Conservation (phyloP, 1,140 invertebrate genomes). For the Bombus balteatus region DNA sequence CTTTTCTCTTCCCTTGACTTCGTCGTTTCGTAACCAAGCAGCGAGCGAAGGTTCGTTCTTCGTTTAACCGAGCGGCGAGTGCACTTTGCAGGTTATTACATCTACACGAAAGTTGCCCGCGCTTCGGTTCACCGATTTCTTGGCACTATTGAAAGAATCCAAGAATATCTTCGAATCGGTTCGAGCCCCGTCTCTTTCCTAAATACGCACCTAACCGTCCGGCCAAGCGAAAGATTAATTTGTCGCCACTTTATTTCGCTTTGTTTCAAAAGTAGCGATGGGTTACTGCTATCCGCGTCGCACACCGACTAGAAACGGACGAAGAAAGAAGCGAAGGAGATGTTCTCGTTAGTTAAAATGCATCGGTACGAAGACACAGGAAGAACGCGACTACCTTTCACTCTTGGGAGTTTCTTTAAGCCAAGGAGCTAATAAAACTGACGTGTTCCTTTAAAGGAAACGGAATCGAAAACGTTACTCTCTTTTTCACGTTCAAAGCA, state of each 20-base stretch:
- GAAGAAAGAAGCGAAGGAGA: background rate
- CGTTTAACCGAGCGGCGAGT: constrained; percentile 30
- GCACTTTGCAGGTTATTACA: constrained; percentile 48
- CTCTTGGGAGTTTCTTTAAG: constrained; percentile 40
- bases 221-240: background rate
- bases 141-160: background rate
- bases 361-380: constrained; percentile 1
- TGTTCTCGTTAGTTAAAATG: constrained; percentile 26
- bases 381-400: constrained; percentile 45
- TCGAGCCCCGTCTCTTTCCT: background rate
- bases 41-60: constrained; percentile 25
- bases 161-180: background rate
- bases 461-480: constrained; percentile 50
- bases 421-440: constrained; percentile 25
- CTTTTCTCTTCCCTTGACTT: constrained; percentile 53
- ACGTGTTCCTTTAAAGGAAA: constrained; percentile 37
- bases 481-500: constrained; percentile 38
- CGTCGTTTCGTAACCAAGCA: constrained; percentile 53
- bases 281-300: background rate
- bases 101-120: constrained; percentile 39
- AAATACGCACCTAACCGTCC: background rate
- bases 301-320: constrained; percentile 6
- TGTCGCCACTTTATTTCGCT: background rate
- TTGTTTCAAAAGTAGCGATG: background rate
- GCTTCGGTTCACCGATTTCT: constrained; percentile 44